phyloP scores from a whole-genome alignment of 2,797 vertebrate species.

The Darevskia nairensis region DNA sequence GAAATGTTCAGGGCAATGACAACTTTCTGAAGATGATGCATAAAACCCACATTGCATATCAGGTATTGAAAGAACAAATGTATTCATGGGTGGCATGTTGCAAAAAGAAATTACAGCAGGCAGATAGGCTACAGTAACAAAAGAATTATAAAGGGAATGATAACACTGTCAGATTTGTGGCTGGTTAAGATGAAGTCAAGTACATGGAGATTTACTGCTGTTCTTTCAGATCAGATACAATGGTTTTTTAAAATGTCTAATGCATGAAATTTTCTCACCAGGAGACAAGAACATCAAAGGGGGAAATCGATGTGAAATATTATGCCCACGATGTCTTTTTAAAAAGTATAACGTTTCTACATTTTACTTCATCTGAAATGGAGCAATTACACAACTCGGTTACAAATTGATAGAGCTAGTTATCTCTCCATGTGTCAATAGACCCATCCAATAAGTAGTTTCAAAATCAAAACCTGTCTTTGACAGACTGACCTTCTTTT shows the following conservation, averaged over 20 bases:
- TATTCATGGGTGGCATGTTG: slow-evolving; percentile 18
- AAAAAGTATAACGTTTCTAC: neutral
- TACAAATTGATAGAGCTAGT: neutral
- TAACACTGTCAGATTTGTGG: slow-evolving; percentile 29
- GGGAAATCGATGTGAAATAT: neutral
- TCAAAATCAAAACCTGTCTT: no score
- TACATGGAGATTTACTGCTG: slow-evolving; percentile 17
- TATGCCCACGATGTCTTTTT: neutral
- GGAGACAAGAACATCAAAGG: neutral
- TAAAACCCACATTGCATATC: neutral
- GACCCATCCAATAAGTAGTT: no score
- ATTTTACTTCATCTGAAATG: neutral
- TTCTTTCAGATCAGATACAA: neutral
- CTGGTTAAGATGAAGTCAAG: slow-evolving; percentile 42
- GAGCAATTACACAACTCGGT: neutral
- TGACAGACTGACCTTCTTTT: no score
- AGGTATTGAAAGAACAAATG: neutral
- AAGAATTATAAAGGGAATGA: slow-evolving; percentile 17
- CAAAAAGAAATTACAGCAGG: slow-evolving; percentile 23
- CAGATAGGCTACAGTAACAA: slow-evolving; percentile 25
- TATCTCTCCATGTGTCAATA: no score
- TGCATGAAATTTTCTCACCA: neutral
- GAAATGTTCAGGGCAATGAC: slow-evolving; percentile 4
- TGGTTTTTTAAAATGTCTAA: neutral
- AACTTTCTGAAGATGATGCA: neutral